A percentile compares a stretch with the other conserved stretches of the same genome.
phyloP scores from a whole-genome alignment of 1,140 invertebrate genomes.

The Limonius californicus region DNA sequence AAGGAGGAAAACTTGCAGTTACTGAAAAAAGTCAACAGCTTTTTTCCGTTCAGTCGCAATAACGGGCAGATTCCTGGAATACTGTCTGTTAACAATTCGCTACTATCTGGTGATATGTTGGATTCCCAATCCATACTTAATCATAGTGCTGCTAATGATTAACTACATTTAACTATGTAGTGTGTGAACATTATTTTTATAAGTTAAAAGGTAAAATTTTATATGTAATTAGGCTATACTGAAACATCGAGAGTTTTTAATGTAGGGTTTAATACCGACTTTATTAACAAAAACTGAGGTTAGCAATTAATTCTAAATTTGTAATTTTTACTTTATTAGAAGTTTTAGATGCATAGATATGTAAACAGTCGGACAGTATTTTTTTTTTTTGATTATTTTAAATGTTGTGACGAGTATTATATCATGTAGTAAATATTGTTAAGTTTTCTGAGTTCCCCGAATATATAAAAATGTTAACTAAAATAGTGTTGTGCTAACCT shows the following conservation, averaged over 20 bases:
- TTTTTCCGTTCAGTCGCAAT: conserved; percentile 50
- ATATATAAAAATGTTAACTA: too few species aligned
- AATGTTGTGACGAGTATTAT: too few species aligned
- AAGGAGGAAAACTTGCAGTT: conserved; percentile 41
- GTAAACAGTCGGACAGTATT: too few species aligned
- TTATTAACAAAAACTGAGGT: too few species aligned
- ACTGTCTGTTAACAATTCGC: conserved; percentile 35
- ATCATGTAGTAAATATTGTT: too few species aligned
- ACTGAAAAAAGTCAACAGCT: conserved; percentile 48
- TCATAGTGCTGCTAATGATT: conserved; percentile 22
- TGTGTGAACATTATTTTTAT: conserved; percentile 1
- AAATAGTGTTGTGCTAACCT: too few species aligned
- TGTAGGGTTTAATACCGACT: not conserved
- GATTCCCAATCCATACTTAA: conserved; percentile 47
- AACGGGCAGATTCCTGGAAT: conserved; percentile 18
- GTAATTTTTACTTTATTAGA: too few species aligned
- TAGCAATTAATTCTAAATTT: not conserved
- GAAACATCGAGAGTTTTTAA: not conserved
- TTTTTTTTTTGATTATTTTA: too few species aligned
- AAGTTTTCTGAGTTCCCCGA: too few species aligned
- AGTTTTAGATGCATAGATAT: too few species aligned
- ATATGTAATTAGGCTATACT: not conserved
- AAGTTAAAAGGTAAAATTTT: not conserved
- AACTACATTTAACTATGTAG: not conserved
- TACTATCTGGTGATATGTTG: conserved; percentile 39